Base-by-base conservation (phyloP, 1,140 invertebrate genomes). In the Bacillus rossius region DNA sequence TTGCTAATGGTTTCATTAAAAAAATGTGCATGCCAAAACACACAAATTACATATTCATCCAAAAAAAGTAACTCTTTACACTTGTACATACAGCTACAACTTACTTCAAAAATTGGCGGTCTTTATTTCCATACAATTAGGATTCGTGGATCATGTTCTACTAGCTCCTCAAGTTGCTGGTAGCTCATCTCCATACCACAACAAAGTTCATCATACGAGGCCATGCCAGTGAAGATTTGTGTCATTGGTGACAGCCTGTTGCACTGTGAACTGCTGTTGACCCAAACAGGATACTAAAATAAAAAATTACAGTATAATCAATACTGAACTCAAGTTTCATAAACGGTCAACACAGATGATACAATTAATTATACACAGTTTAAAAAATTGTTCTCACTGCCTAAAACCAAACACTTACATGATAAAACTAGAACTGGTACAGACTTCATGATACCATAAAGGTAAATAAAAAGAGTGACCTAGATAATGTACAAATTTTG, bases 151-250 rank as follows among this genome's bases (percentile, higher is more conserved):
- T 96, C 92, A 59, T 82, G 83, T 64, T 96, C 93, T 8, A 96
- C 84, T 55, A 88, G 82, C 62, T 92, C 87, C 68, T 96, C 91
- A 25, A 97, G 79, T 64, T 93, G 87, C 50, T 85, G 80, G 22
- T 86, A 78, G 52, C 84, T 86, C 43, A 93, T 75, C n/a, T 88
- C 87, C n/a, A 86, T 86, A 55, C 84, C 80, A 69, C 91, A 92
- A 68, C 93, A 95, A 65, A 96, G 94, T 76, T 94, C 89, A 76
- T 96, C 93, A 43, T 88, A 84, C 67, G 84, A 91, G 42, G 86
- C 84, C 0, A 79, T 71, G 2, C 94, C 94, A 53, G 85, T 91
- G 67, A 94, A 94, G 67, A 87, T 83, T 49, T 82, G 80, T 42
- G 83, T 78, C 4, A 86, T 71, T 3, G 73, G 79, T 8, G 71